Evolutionary conservation across 2,888 invertebrate species (phyloP).

Genomic region (Creontiades dilutus): DNA sequence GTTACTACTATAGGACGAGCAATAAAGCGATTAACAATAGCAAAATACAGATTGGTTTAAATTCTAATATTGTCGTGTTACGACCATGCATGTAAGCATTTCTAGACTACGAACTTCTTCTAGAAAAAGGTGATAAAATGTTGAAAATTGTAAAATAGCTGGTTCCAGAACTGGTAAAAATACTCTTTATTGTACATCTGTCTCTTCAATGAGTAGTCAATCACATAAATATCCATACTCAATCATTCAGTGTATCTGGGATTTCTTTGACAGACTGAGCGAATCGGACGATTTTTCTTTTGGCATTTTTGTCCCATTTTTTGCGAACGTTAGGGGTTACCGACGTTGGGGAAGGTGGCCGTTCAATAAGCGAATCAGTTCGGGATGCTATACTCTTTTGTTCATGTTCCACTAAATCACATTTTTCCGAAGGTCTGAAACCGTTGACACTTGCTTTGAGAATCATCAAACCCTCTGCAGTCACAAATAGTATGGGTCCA

Average conservation of each 20-base stretch:
- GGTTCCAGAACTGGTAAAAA: no score
- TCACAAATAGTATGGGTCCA: constrained; percentile 57
- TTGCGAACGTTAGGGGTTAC: not conserved
- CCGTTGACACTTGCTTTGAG: not conserved
- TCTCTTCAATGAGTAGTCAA: not conserved
- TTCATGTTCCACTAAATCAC: constrained; percentile 55
- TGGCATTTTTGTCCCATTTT: constrained; percentile 30
- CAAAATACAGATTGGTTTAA: no score
- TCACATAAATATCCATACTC: not conserved
- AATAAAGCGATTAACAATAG: no score
- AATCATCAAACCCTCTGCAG: constrained; percentile 14
- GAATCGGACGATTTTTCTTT: constrained; percentile 57
- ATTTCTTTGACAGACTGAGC: constrained; percentile 65
- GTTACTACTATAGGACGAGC: no score
- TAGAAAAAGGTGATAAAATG: no score
- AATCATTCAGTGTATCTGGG: constrained; percentile 1
- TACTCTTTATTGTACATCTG: no score
- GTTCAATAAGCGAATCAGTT: not conserved
- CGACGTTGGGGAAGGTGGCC: not conserved
- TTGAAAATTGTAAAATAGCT: no score
- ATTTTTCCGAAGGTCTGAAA: not conserved
- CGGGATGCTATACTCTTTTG: not conserved
- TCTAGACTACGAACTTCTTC: no score
- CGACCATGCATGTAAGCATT: no score
- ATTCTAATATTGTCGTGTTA: no score